phyloP scores from a whole-genome alignment of 1,140 invertebrate genomes.

The Ridgeia piscesae region DNA sequence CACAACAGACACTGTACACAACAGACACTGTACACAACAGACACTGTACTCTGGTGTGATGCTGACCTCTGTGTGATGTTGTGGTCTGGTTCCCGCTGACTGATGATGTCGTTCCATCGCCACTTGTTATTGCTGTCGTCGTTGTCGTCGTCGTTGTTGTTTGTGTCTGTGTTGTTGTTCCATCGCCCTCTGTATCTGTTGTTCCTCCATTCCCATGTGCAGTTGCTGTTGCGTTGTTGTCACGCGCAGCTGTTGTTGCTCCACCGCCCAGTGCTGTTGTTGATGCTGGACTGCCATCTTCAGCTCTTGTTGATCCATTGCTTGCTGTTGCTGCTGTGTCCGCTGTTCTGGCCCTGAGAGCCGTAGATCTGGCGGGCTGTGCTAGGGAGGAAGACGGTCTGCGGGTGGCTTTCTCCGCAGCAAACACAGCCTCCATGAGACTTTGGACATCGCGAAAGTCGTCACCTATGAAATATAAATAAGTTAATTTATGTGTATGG shows the following conservation, averaged over 20 bases:
- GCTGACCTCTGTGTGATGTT: neutral
- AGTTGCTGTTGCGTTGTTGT: neutral
- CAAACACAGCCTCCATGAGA: slow-evolving; percentile 9
- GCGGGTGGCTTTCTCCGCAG: neutral
- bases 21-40: too few species aligned
- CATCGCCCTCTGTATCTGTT: neutral
- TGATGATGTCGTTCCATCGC: neutral
- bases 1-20: too few species aligned
- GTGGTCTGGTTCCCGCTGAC: neutral
- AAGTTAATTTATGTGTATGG: neutral
- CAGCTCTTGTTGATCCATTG: neutral
- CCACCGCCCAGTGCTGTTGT: too few species aligned
- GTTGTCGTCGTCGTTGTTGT: too few species aligned
- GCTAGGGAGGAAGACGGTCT: neutral
- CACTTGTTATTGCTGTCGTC: too few species aligned
- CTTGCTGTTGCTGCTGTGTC: neutral
- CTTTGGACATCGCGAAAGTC: slow-evolving; percentile 1
- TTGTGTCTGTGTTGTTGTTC: too few species aligned
- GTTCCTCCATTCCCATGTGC: neutral
- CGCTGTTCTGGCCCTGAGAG: neutral
- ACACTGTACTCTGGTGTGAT: neutral
- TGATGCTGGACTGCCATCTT: too few species aligned
- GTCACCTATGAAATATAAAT: neutral
- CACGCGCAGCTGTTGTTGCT: too few species aligned
- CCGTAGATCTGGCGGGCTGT: too few species aligned